These are phyloP conservation scores for Seira musarum DNA, from an alignment of 2,888 invertebrate genomes.

Conservation along the genomic window DNA sequence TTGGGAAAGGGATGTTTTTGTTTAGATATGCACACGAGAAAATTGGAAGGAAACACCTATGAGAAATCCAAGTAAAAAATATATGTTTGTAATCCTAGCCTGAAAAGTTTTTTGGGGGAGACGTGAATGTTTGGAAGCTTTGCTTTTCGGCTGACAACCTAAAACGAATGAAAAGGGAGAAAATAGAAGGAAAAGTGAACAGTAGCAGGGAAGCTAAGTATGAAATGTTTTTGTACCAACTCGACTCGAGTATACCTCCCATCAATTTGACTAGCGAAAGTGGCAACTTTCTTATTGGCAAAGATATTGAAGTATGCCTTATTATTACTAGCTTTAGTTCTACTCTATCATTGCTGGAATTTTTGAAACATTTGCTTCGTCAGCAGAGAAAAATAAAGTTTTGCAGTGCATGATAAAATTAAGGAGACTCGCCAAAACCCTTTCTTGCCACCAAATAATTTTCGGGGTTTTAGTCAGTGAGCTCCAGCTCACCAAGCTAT, in stretches of 20 bases:
- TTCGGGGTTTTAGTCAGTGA: neutral
- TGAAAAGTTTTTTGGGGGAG: neutral
- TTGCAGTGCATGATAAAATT: neutral
- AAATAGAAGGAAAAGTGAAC: slow-evolving; percentile 1
- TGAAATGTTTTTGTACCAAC: neutral
- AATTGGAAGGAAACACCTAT: slow-evolving; percentile 15
- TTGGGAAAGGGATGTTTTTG: slow-evolving; percentile 4
- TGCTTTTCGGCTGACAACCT: neutral
- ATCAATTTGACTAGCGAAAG: neutral
- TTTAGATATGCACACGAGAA: slow-evolving; percentile 12
- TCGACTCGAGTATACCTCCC: too few relatives aligned
- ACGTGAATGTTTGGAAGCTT: neutral
- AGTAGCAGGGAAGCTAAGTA: neutral
- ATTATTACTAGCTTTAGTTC: too few relatives aligned
- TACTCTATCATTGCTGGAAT: too few relatives aligned
- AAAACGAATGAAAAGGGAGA: slow-evolving; percentile 3
- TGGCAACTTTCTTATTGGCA: neutral
- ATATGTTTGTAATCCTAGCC: neutral
- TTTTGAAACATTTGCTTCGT: too few relatives aligned
- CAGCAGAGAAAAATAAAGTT: too few relatives aligned
- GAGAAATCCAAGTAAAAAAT: slow-evolving; percentile 5
- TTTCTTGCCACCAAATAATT: neutral
- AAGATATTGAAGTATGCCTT: too few relatives aligned
- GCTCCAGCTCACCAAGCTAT: slow-evolving; percentile 4
- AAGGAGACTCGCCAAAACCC: neutral